phyloP scores from a whole-genome alignment of 1,140 invertebrate species.

The Lithobius niger region DNA sequence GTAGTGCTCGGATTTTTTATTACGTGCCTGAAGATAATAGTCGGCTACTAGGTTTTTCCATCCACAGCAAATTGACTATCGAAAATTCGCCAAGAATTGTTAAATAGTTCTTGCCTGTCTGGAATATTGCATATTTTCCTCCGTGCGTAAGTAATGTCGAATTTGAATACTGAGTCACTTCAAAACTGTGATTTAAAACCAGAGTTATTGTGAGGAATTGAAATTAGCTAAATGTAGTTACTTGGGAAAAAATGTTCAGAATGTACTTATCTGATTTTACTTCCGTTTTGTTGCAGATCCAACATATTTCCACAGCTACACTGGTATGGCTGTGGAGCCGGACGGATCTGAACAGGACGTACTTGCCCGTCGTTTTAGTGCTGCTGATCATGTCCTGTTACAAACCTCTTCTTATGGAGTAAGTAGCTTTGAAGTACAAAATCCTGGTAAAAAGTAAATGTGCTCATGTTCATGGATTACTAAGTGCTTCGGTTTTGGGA shows the following conservation, averaged over 20 bases:
- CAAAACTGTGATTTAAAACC: neutral
- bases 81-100: no score
- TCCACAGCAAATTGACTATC: no score
- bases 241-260: constrained; percentile 5
- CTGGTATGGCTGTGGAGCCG: constrained; percentile 84
- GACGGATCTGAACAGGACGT: constrained; percentile 57
- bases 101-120: neutral
- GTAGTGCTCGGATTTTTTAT: no score
- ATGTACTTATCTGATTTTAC: neutral
- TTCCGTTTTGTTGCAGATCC: constrained; percentile 40
- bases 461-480: no score
- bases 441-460: no score
- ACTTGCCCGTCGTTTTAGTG: constrained; percentile 54
- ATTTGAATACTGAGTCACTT: neutral
- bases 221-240: neutral
- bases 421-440: constrained; percentile 20
- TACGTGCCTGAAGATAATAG: no score
- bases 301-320: constrained; percentile 73
- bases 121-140: neutral
- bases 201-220: constrained; percentile 7
- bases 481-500: no score
- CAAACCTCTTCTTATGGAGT: constrained; percentile 65
- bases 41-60: no score
- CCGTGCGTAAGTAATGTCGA: neutral
- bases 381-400: constrained; percentile 60